Evolutionary conservation across 1,140 invertebrate genomes (phyloP).

Genomic region (Pseudomyrmex concolor): DNA sequence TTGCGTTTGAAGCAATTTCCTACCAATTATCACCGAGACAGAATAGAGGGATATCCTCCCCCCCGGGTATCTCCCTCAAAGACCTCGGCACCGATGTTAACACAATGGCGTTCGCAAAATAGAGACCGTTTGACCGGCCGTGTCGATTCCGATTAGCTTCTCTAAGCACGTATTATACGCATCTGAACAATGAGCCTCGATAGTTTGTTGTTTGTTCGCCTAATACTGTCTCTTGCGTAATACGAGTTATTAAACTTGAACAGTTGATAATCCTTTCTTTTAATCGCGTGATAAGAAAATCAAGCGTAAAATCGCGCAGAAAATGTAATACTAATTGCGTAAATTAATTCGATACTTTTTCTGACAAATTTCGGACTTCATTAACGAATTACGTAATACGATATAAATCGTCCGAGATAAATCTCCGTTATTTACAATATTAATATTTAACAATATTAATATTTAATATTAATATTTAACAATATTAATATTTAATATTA

Average conservation of each 20-base stretch:
- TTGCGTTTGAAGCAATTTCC: slow-evolving; percentile 78
- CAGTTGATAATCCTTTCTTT: neutral
- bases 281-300: neutral
- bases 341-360: too few relatives aligned
- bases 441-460: too few relatives aligned
- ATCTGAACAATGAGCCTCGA: slow-evolving; percentile 38
- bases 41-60: slow-evolving; percentile 46
- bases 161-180: neutral
- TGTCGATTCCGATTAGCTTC: slow-evolving; percentile 11
- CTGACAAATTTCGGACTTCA: too few relatives aligned
- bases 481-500: too few relatives aligned
- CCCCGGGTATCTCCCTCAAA: slow-evolving; percentile 38
- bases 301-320: too few relatives aligned
- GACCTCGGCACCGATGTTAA: neutral
- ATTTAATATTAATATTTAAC: too few relatives aligned
- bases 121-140: slow-evolving; percentile 40
- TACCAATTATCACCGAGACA: slow-evolving; percentile 74
- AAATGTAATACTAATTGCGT: too few relatives aligned
- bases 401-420: too few relatives aligned
- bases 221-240: neutral
- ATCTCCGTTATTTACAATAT: too few relatives aligned
- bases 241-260: neutral
- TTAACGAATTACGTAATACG: too few relatives aligned
- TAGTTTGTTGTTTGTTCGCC: neutral
- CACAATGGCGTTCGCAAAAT: slow-evolving; percentile 75